Evolutionary conservation across 53 echinoderm and acorn worm species (phyloP).

Genomic region (Actinopyga echinites): DNA sequence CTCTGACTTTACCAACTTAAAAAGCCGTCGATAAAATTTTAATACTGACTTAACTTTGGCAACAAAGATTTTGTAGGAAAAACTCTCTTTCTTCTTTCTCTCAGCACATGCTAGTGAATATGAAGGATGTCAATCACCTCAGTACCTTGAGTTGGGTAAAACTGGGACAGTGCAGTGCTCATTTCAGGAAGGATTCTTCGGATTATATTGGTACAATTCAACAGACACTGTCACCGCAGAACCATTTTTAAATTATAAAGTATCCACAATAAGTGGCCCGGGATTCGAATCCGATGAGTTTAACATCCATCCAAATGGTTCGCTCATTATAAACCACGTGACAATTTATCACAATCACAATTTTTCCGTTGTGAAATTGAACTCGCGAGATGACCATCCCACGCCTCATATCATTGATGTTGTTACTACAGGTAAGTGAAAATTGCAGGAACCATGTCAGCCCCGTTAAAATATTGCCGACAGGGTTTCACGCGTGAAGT

Average conservation of each 20-base stretch:
- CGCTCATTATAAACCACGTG: background rate
- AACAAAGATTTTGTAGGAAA: too few relatives aligned
- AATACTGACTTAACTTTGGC: too few relatives aligned
- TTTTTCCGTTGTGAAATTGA: background rate
- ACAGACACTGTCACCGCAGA: background rate
- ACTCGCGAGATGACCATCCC: background rate
- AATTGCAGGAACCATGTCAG: background rate
- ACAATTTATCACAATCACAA: background rate
- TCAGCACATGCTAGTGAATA: too few relatives aligned
- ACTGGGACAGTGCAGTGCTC: background rate
- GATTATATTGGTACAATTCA: conserved; percentile 13
- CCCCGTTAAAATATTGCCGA: background rate
- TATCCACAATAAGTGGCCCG: background rate
- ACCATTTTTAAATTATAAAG: background rate
- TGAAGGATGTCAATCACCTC: background rate
- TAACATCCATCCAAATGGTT: background rate
- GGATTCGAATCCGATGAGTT: background rate
- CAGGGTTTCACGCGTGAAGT: too few relatives aligned
- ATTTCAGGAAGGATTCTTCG: background rate
- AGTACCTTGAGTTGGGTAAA: conserved; percentile 2
- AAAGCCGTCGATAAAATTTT: too few relatives aligned
- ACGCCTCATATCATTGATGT: background rate
- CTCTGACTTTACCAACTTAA: too few relatives aligned
- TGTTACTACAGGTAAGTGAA: background rate
- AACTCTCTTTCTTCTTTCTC: too few relatives aligned